Evolutionary conservation across 2,113 vertebrate species (phyloP).

Genomic region (Indicator maculatus): DNA sequence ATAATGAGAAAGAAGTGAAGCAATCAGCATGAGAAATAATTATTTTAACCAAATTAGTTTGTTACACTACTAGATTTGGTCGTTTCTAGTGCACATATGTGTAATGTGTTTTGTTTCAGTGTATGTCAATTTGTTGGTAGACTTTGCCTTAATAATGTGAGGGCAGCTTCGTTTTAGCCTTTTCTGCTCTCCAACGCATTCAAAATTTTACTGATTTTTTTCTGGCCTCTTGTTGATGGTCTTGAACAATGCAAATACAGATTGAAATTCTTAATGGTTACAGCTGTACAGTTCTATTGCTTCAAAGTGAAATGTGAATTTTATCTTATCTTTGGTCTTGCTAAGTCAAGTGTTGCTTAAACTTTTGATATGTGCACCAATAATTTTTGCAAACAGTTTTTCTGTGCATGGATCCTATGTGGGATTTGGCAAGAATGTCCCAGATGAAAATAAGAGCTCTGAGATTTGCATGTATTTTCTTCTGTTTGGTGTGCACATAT

Average conservation of each 20-base stretch:
- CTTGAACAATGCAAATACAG: background rate
- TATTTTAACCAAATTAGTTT: background rate
- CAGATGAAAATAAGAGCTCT: background rate
- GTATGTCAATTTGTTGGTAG: background rate
- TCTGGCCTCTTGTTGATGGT: background rate
- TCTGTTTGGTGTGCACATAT: background rate
- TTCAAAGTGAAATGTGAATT: background rate
- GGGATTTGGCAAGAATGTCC: background rate
- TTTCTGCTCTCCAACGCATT: background rate
- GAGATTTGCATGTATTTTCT: background rate
- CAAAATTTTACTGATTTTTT: background rate
- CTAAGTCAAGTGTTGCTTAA: background rate
- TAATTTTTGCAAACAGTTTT: background rate
- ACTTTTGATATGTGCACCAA: background rate
- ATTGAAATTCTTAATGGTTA: background rate
- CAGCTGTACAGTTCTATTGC: background rate
- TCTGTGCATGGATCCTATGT: background rate
- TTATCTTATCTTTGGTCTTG: background rate
- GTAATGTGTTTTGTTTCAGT: background rate
- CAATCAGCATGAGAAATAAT: conserved; percentile 9
- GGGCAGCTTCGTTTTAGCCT: background rate
- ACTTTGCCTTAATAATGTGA: background rate
- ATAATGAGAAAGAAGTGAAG: conserved; percentile 41
- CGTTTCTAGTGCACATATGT: background rate
- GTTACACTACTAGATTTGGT: background rate